phyloP scores from a whole-genome alignment of 2,888 invertebrate species.

The Erebia aethiops region DNA sequence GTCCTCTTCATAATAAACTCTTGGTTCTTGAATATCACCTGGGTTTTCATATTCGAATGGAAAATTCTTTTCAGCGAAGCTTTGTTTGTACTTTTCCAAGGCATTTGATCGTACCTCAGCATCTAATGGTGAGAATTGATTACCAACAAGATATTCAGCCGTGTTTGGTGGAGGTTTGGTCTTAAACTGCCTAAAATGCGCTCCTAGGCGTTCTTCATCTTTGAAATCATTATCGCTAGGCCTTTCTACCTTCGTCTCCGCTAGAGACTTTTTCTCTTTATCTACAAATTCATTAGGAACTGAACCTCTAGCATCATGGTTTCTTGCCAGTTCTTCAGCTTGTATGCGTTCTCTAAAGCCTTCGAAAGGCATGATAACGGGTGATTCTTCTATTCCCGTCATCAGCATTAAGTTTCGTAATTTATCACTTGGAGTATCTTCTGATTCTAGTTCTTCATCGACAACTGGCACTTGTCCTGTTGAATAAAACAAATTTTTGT shows the following conservation, averaged over 20 bases:
- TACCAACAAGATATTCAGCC: slow-evolving; percentile 71
- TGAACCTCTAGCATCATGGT: slow-evolving; percentile 43
- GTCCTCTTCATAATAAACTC: slow-evolving; percentile 83
- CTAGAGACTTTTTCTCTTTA: slow-evolving; percentile 71
- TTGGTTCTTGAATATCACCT: slow-evolving; percentile 77
- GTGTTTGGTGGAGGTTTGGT: slow-evolving; percentile 65
- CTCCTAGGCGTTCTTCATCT: slow-evolving; percentile 79
- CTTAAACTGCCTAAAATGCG: slow-evolving; percentile 73
- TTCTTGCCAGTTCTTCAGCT: slow-evolving; percentile 57
- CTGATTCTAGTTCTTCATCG: slow-evolving; percentile 48
- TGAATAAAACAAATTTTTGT: slow-evolving; percentile 18
- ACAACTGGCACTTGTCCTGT: slow-evolving; percentile 33
- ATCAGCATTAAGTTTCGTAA: slow-evolving; percentile 67
- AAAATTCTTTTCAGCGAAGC: slow-evolving; percentile 74
- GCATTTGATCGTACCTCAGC: slow-evolving; percentile 74
- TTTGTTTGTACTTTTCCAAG: slow-evolving; percentile 73
- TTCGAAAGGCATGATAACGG: slow-evolving; percentile 68
- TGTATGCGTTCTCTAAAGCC: slow-evolving; percentile 74
- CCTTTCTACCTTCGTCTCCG: slow-evolving; percentile 51
- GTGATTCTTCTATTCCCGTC: slow-evolving; percentile 62
- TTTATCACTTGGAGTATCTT: slow-evolving; percentile 68
- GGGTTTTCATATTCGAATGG: slow-evolving; percentile 78
- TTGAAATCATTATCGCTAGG: slow-evolving; percentile 55
- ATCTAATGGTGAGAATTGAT: slow-evolving; percentile 69
- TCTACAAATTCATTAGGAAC: slow-evolving; percentile 52